Evolutionary conservation across 2,797 vertebrate genomes (phyloP).

Genomic region (Sphenopsis melanotis): DNA sequence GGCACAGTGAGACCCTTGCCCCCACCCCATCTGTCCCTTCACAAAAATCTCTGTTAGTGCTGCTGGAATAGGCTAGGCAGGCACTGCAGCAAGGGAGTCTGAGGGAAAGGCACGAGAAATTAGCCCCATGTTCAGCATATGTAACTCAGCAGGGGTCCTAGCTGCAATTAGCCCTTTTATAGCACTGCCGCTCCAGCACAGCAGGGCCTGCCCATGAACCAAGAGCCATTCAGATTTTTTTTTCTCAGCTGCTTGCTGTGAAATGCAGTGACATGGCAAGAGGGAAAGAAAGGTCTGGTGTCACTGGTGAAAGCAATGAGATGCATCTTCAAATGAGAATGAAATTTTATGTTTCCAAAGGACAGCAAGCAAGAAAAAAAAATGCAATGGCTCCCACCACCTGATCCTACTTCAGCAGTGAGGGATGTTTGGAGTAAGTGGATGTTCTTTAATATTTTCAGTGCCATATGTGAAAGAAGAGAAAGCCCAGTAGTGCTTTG

Average conservation of each 20-base stretch:
- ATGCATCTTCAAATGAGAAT: neutral
- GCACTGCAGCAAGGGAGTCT: accelerated
- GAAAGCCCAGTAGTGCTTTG: neutral
- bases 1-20: neutral
- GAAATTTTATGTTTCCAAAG: neutral
- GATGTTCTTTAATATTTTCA: neutral
- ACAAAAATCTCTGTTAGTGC: neutral
- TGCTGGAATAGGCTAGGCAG: neutral
- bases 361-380: neutral
- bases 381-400: neutral
- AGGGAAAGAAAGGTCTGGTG: neutral
- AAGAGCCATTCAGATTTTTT: neutral
- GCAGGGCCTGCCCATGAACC: neutral
- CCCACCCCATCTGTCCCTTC: neutral
- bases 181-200: neutral
- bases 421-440: neutral
- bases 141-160: neutral
- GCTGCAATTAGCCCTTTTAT: neutral
- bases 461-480: neutral
- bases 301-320: neutral
- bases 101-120: neutral
- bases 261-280: neutral
- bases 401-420: neutral
- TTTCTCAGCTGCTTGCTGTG: neutral
- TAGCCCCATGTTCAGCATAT: neutral